These are phyloP conservation scores for Malurus leucopterus DNA, from an alignment of 2,797 vertebrate species.

Conservation along the genomic window DNA sequence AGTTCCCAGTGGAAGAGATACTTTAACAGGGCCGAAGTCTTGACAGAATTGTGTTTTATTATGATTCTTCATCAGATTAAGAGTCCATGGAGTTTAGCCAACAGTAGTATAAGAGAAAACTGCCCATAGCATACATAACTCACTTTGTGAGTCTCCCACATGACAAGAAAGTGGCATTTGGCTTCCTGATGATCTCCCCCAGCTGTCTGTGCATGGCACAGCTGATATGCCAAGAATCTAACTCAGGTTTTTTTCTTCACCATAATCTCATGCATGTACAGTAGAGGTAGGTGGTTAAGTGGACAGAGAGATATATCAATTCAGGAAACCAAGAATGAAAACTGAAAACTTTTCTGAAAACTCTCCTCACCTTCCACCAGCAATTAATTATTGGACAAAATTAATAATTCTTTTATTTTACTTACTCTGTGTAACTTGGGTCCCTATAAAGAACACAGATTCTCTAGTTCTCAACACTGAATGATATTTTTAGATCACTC, in stretches of 20 bases:
- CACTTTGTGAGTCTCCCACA: neutral
- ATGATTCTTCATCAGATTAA: neutral
- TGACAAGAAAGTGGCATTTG: neutral
- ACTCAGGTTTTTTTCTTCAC: neutral
- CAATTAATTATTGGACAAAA: neutral
- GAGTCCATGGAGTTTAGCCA: neutral
- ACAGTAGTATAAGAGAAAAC: neutral
- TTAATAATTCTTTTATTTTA: neutral
- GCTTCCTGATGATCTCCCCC: neutral
- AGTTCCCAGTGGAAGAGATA: neutral
- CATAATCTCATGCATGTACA: neutral
- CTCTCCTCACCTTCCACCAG: neutral
- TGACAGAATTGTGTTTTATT: neutral
- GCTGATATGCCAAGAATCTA: neutral
- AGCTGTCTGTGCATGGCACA: neutral
- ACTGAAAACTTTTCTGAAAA: neutral
- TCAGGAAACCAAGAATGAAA: neutral
- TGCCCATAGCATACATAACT: neutral
- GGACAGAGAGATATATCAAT: neutral
- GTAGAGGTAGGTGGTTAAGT: neutral
- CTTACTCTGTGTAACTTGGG: neutral
- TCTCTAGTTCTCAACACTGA: neutral
- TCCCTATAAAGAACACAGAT: neutral
- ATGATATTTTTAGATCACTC: conserved; percentile 25
- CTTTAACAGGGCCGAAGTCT: neutral